phyloP scores from a whole-genome alignment of 2,797 vertebrate species.

The Spondyliosoma cantharus region DNA sequence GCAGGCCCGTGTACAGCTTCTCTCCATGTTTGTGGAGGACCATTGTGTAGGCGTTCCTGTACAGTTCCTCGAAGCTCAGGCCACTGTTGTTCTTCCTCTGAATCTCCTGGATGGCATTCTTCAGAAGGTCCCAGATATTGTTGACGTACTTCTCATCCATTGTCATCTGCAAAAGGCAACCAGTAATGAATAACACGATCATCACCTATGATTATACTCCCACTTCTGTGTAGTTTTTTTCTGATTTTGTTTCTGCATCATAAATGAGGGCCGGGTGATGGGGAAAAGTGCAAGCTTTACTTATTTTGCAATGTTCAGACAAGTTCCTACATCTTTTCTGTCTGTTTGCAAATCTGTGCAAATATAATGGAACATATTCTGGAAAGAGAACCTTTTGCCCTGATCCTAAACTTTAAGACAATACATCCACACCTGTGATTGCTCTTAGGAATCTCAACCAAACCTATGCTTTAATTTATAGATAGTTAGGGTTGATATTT shows the following conservation, averaged over 20 bases:
- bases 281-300: background rate
- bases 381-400: background rate
- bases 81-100: conserved; percentile 99
- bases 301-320: background rate
- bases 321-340: background rate
- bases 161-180: conserved; percentile 90
- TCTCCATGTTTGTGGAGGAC: conserved; percentile 99
- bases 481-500: background rate
- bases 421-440: background rate
- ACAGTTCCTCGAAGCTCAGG: conserved; percentile 98
- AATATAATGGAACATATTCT: background rate
- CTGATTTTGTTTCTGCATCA: background rate
- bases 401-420: background rate
- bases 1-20: conserved; percentile 97
- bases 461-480: background rate
- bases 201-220: background rate
- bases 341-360: conserved; percentile 1
- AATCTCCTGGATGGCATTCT: conserved; percentile 99
- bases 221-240: background rate
- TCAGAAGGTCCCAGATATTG: conserved; percentile 99
- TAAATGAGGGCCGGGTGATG: background rate
- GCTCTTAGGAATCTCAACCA: background rate
- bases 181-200: background rate
- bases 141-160: conserved; percentile 99
- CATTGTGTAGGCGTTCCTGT: conserved; percentile 99